A percentile compares a stretch with the other conserved stretches of the same genome.
Evolutionary conservation across 2,797 vertebrate species (phyloP).

Genomic region (Myiothlypis coronata): DNA sequence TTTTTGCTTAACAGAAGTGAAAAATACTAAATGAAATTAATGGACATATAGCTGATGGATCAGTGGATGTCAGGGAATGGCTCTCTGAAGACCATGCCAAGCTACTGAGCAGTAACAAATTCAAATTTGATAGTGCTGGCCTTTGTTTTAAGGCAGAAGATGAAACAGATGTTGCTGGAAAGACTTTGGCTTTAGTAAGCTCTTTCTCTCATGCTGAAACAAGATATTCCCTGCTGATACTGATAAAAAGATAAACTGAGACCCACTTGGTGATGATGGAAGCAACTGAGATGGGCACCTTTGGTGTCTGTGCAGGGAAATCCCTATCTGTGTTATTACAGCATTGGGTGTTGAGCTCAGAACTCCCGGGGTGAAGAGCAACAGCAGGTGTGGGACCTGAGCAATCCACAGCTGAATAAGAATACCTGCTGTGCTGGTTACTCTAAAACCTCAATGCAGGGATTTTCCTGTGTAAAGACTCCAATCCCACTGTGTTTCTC

Average conservation of each 20-base stretch:
- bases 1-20: neutral
- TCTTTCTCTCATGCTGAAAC: neutral
- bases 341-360: neutral
- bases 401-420: neutral
- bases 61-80: neutral
- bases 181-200: neutral
- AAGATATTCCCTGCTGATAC: neutral
- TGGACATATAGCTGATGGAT: neutral
- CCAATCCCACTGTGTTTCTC: neutral
- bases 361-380: neutral
- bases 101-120: neutral
- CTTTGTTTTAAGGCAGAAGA: neutral
- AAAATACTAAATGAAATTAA: neutral
- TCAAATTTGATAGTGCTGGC: neutral
- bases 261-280: neutral
- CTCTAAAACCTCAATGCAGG: neutral
- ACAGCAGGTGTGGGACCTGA: neutral
- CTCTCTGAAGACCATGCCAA: neutral
- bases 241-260: neutral
- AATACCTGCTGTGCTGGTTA: neutral
- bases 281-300: neutral
- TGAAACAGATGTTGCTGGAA: neutral
- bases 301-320: rapidly evolving
- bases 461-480: neutral
- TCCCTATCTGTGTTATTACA: neutral